These are phyloP conservation scores for Enteromius treurensis DNA, from an alignment of 2,797 vertebrate genomes.

Conservation along the genomic window DNA sequence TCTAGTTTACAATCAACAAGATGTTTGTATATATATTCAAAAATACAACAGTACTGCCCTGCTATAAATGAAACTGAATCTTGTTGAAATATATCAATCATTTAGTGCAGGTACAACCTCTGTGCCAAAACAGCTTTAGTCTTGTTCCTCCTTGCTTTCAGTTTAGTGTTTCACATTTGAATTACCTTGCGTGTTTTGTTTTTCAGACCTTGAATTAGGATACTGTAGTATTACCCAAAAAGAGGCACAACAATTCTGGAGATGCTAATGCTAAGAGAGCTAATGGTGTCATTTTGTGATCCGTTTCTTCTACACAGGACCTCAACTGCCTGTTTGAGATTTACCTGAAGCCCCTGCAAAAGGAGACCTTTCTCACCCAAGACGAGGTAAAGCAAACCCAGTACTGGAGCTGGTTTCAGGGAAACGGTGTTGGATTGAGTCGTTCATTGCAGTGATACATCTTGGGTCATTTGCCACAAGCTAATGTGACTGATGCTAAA, in stretches of 20 bases:
- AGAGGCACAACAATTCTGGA: neutral
- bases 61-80: neutral
- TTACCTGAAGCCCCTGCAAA: conserved; percentile 95
- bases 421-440: neutral
- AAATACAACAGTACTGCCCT: neutral
- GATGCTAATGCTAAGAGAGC: neutral
- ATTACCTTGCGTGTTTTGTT: neutral
- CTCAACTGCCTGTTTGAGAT: conserved; percentile 92
- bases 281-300: neutral
- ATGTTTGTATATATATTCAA: neutral
- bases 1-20: no score
- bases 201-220: neutral
- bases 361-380: conserved; percentile 92
- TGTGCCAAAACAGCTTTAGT: neutral
- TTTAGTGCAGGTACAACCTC: neutral
- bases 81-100: neutral
- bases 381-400: conserved; percentile 84
- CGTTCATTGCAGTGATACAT: neutral
- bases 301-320: conserved; percentile 77
- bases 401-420: neutral
- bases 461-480: conserved; percentile 15
- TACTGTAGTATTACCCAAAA: neutral
- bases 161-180: neutral
- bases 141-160: neutral
- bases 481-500: conserved; percentile 42